Evolutionary conservation across 2,113 vertebrate species (phyloP), one percentile per base, ranked within the genome.

Genomic region (Sinocyclocheilus rhinocerous): DNA sequence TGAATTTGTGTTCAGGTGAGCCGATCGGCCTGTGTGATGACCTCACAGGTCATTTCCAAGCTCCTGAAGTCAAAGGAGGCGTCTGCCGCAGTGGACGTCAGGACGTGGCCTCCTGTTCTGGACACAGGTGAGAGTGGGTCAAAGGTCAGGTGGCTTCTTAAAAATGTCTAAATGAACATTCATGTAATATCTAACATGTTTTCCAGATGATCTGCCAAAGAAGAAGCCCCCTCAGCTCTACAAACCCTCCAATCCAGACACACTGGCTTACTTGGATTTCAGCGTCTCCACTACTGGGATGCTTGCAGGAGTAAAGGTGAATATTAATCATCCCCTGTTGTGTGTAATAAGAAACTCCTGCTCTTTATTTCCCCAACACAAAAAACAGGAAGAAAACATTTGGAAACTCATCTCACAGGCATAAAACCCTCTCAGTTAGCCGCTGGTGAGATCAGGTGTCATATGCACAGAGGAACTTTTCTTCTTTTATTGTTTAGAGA

Each of bases 241-340:
- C 93, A 99, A 99, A 93, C 98, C 97, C 89, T 97, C 96, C 82
- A 98, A 98, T 94, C 98, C 98, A 0, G 98, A 99, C 91, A 98
- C 93, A 0, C 94, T 99, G 91, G 98, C 98, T 88, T 99, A 99
- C 91, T 96, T 99, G 90, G 98, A 99, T 95, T 99, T 99, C 93
- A 99, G 98, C 67, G 98, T 99, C 93, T 99, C 98, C 77, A 99
- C 98, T 69, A 99, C 98, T 12, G 98, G 98, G 92, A 99, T 99
- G 98, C 95, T 99, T 87, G 98, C 98, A 42, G 98, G 98, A 86
- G 98, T 99, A 90, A 99, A 99, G 98, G 98, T 99, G 6, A 72
- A 26, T 1, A n/a, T 45, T 63, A 42, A 57, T 57, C 4, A 2
- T 61, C 5, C 29, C 24, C 10, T 76, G 81, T 80, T 73, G 50